A percentile compares a stretch with the other conserved stretches of the same genome.
phyloP scores from a whole-genome alignment of 1,140 invertebrate species.

The Scylla paramamosain region DNA sequence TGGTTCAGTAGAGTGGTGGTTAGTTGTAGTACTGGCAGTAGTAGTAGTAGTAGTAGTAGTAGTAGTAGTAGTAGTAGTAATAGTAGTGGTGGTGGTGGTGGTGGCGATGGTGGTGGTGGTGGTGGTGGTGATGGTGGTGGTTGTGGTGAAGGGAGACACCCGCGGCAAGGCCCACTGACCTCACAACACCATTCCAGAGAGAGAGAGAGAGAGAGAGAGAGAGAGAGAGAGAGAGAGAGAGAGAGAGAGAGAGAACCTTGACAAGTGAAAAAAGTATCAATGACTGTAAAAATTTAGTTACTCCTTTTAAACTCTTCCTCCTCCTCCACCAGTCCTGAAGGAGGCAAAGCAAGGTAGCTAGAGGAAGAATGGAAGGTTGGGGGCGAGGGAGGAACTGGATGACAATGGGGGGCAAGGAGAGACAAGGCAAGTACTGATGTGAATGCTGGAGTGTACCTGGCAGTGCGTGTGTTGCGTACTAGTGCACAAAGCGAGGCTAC shows the following conservation, averaged over 20 bases:
- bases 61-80: neutral
- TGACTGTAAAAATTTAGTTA: neutral
- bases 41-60: neutral
- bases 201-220: neutral
- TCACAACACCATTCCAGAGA: neutral
- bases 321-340: neutral
- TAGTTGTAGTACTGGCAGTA: too few relatives aligned
- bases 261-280: neutral
- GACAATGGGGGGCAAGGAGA: neutral
- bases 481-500: too few relatives aligned
- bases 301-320: neutral
- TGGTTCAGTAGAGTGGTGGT: neutral
- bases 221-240: neutral
- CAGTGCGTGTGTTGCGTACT: neutral
- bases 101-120: too few relatives aligned
- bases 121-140: neutral
- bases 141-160: neutral
- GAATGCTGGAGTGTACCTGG: neutral
- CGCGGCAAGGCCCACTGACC: neutral
- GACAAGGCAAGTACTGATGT: neutral
- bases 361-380: neutral
- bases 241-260: neutral
- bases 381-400: neutral
- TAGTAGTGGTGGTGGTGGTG: neutral
- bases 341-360: neutral